These are phyloP conservation scores for Anarrhichthys ocellatus DNA, from an alignment of 2,113 vertebrate species.

Conservation along the genomic window DNA sequence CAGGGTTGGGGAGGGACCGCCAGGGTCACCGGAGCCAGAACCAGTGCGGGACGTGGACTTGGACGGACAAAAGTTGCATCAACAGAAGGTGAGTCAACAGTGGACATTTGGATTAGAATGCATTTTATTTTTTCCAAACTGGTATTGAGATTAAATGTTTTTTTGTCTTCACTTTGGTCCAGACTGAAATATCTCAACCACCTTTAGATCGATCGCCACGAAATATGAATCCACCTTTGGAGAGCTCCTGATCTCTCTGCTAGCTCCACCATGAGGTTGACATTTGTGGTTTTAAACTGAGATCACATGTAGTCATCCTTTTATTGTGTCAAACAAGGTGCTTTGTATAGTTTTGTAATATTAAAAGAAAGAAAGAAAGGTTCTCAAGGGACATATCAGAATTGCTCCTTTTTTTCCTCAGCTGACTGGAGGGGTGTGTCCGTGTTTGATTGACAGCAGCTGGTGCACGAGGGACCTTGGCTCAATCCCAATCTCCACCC, in stretches of 20 bases:
- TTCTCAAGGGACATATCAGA: neutral
- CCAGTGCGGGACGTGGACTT: constrained; percentile 90
- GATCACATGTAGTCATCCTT: neutral
- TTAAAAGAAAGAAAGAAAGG: neutral
- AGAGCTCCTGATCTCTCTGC: neutral
- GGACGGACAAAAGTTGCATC: constrained; percentile 82
- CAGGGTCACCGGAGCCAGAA: constrained; percentile 85
- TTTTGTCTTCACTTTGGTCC: neutral
- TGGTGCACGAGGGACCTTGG: too few relatives aligned
- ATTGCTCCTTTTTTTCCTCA: too few relatives aligned
- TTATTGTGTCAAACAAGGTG: neutral
- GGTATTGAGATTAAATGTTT: neutral
- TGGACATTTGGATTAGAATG: neutral
- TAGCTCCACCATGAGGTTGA: neutral
- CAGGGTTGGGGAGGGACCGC: constrained; percentile 61
- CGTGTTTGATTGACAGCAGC: too few relatives aligned
- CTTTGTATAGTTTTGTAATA: neutral
- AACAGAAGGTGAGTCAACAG: constrained; percentile 61
- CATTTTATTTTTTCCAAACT: neutral
- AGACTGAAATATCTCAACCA: neutral
- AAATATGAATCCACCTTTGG: neutral
- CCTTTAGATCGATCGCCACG: neutral
- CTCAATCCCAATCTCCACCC: too few relatives aligned
- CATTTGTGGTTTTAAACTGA: neutral
- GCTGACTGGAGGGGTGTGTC: too few relatives aligned